A percentile compares a stretch with the other conserved stretches of the same genome.
phyloP scores from a whole-genome alignment of 2,888 invertebrate species.

The Itoplectis maculator region DNA sequence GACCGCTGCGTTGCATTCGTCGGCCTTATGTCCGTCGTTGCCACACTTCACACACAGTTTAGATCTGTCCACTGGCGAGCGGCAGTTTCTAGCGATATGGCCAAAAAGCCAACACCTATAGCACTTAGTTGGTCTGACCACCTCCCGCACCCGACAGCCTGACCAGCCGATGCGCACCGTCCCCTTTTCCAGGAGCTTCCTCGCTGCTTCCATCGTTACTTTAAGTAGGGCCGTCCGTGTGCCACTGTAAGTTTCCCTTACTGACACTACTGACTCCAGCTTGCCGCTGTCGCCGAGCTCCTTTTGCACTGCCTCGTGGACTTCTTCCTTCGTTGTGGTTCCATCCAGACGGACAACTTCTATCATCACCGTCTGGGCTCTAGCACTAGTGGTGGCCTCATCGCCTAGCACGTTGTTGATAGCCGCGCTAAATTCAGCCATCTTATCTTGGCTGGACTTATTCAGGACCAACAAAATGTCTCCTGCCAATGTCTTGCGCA shows the following conservation, averaged over 20 bases:
- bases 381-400: slow-evolving; percentile 37
- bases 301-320: slow-evolving; percentile 16
- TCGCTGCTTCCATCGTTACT: slow-evolving; percentile 14
- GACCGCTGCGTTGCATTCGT: slow-evolving; percentile 14
- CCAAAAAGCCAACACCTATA: slow-evolving; percentile 54
- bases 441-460: background rate
- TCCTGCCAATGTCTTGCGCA: slow-evolving; percentile 32
- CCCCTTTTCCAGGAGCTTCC: slow-evolving; percentile 1
- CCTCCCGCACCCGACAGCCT: slow-evolving; percentile 48
- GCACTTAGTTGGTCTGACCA: slow-evolving; percentile 32
- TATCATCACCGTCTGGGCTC: slow-evolving; percentile 35
- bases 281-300: background rate
- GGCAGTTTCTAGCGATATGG: slow-evolving; percentile 41
- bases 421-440: background rate
- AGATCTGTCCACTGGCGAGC: slow-evolving; percentile 9
- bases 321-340: slow-evolving; percentile 36
- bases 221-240: slow-evolving; percentile 41
- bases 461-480: slow-evolving; percentile 24
- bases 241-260: slow-evolving; percentile 46
- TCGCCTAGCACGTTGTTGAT: background rate
- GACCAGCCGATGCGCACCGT: slow-evolving; percentile 46
- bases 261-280: slow-evolving; percentile 7
- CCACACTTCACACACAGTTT: slow-evolving; percentile 56
- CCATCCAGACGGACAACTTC: slow-evolving; percentile 53
- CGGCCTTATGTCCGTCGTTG: slow-evolving; percentile 47